Percentiles rank a stretch among this genome's conserved stretches.
Evolutionary conservation across 2,113 vertebrate species (phyloP).

Genomic region (Arvicanthis niloticus): DNA sequence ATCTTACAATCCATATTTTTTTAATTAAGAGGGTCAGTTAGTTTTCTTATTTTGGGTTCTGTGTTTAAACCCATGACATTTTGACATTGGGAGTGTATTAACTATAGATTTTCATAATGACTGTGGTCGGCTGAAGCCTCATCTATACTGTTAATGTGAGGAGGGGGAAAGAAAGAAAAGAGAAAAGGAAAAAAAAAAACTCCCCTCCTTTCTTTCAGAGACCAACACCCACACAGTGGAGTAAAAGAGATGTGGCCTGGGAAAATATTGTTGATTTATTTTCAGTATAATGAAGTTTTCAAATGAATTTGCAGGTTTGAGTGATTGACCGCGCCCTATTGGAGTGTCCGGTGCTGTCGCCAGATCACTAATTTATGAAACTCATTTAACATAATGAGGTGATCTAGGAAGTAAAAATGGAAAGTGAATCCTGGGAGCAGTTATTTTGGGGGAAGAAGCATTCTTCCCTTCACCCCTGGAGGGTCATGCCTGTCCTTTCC

Average conservation of each 20-base stretch:
- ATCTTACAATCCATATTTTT: constrained; percentile 91
- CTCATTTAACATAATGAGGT: constrained; percentile 87
- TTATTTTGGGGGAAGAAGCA: constrained; percentile 1
- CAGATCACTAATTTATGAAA: constrained; percentile 92
- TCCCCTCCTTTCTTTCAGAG: constrained; percentile 19
- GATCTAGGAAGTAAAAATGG: constrained; percentile 87
- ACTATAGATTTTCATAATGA: constrained; percentile 96
- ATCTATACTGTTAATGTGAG: constrained; percentile 86
- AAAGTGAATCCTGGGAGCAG: constrained; percentile 78
- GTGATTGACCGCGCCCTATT: constrained; percentile 87
- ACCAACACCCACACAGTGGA: constrained; percentile 73
- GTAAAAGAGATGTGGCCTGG: constrained; percentile 83
- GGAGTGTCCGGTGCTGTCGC: constrained; percentile 86
- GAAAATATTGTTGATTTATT: constrained; percentile 89
- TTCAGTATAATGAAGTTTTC: constrained; percentile 89
- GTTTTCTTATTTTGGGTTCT: constrained; percentile 92
- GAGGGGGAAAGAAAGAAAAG: constrained; percentile 74
- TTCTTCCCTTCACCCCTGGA: neutral
- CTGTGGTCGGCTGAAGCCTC: constrained; percentile 87
- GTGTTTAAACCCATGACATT: constrained; percentile 92
- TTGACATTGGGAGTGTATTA: constrained; percentile 96
- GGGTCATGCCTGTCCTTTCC: constrained; percentile 55
- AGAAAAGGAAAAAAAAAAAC: constrained; percentile 72
- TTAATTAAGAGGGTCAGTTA: constrained; percentile 91
- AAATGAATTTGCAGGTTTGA: constrained; percentile 86